Base-by-base conservation (phyloP, 2,888 invertebrate genomes). In the Ornithoptera priamus region DNA sequence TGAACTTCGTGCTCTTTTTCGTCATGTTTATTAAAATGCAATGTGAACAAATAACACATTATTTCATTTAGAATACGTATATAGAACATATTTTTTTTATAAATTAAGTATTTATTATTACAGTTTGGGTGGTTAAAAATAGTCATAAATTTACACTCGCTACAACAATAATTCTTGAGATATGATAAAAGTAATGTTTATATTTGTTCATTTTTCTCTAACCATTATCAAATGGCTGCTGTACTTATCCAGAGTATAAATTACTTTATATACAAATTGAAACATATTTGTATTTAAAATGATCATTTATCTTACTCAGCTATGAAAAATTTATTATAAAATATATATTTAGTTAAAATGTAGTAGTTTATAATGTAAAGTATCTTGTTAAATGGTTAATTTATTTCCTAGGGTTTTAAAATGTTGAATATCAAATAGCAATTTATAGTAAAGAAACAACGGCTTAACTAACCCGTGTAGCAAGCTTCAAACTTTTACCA, bases 391-490 rank as follows among this genome's bases (percentile, higher is more conserved):
- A 12, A 62, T 22, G 24, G 36, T 39, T 57, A 68, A 60, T 20
- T 17, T 53, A 59, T 46, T 20, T 63, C 22, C 39, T 53, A 56
- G 61, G 42, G 57, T 20, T 65, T 65, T 61, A 62, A 65, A 59
- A 53, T 66, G 36, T 63, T 50, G 62, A 70, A 63, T 63, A 70
- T 63, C 59, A 67, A 70, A 56, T 70, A 53, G 59, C 63, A 67
- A 66, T 67, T 57, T 66, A 36, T 67, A 50, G 22, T 67, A 70
- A 80, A 76, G 77, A 81, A 79, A 76, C 71, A 70, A 74, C 73
- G 77, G 77, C 77, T 80, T 79, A 77, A 77, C 78, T 78, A 80
- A 77, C 76, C 75, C 73, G 70, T 74, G 77, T 77, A 78, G 72
- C 63, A 68, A 60, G 76, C 75, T 77, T 57, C 30, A 67, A 67